phyloP scores from a whole-genome alignment of 2,113 vertebrate species.

The Daboia siamensis region DNA sequence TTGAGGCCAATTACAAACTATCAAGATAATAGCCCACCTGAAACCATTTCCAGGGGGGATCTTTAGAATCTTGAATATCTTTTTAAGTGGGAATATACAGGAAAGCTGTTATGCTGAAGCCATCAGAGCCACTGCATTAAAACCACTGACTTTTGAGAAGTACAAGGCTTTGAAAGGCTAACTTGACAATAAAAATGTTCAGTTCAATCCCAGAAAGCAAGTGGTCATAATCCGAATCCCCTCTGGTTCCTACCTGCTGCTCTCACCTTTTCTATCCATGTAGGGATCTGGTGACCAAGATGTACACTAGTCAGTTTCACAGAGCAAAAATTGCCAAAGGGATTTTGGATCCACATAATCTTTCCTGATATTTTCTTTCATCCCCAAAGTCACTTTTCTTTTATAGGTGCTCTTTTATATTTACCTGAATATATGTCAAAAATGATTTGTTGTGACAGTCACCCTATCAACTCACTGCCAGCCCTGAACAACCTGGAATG shows the following conservation, averaged over 20 bases:
- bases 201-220: not conserved
- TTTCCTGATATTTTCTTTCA: not conserved
- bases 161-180: not conserved
- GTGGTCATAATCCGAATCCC: not conserved
- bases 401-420: not conserved
- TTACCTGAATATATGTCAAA: not conserved
- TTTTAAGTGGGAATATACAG: constrained; percentile 66
- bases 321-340: not conserved
- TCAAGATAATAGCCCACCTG: constrained; percentile 78
- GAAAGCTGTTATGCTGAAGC: not conserved
- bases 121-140: not conserved
- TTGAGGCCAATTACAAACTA: constrained; percentile 82
- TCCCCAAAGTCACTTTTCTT: not conserved
- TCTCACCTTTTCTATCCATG: not conserved
- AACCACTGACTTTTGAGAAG: too few species aligned
- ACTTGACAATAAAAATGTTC: not conserved
- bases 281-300: not conserved
- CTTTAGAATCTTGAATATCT: constrained; percentile 72
- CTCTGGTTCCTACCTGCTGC: not conserved
- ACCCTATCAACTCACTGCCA: not conserved
- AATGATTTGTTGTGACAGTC: not conserved
- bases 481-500: not conserved
- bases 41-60: constrained; percentile 76
- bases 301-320: not conserved
- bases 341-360: not conserved